Evolutionary conservation across 2,113 vertebrate genomes (phyloP), one percentile per base, ranked within the genome.

Genomic region (Callocephalon fimbriatum): DNA sequence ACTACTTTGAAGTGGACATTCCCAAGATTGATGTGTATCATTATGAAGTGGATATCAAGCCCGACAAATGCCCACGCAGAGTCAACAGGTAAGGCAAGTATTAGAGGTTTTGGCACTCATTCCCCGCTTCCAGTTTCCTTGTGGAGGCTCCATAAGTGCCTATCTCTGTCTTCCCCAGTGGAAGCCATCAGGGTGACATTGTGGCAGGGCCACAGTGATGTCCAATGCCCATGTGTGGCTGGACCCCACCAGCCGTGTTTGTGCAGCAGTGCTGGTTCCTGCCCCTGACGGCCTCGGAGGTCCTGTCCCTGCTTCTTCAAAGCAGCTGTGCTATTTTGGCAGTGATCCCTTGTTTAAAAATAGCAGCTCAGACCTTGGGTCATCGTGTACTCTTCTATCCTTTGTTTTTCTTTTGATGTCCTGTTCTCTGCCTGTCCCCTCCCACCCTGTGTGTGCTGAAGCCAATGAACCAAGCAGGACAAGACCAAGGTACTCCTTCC

Each of bases 1-100:
- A 99, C 98, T 99, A 99, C 97, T 99, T 99, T 95, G 99, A 99
- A 94, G 99, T 99, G 97, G 99, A 99, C 98, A 99, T 99, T 98
- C 99, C 99, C 96, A 99, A 99, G 98, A 99, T 99, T 84, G 99
- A 99, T 74, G 99, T 99, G 81, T 99, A 98, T 96, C 99, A 99
- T 96, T 99, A 99, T 88, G 99, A 99, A 98, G 99, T 99, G 98
- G 99, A 99, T 98, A 99, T 99, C 97, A 99, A 99, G 97, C 99
- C 99, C 0, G 99, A 99, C 97, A 99, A 99, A 98, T 99, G 99
- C 96, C 99, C 99, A 19, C 99, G 99, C 54, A 99, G 99, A 98
- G 99, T 99, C 98, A 99, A 99, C 99, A 99, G 99, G 99, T 99
- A 99, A 98, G 98, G 97, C 92, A 95, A 96, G 76, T 92, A 95